Evolutionary conservation across 1,140 invertebrate genomes (phyloP), one percentile per base, ranked within the genome.

Genomic region (Ceratina australensis): DNA sequence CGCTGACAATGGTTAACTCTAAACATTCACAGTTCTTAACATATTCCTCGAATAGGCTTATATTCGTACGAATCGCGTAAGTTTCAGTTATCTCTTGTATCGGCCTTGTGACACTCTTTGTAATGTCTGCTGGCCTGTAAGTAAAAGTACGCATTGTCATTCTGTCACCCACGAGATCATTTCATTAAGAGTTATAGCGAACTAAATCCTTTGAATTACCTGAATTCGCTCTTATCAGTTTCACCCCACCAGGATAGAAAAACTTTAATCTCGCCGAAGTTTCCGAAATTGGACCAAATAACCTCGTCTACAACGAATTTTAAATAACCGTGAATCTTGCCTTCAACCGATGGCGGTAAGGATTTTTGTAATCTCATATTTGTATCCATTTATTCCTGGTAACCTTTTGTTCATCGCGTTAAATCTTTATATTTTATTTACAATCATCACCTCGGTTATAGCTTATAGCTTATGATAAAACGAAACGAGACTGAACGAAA

Each of bases 191-290:
- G n/a, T n/a, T n/a, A n/a, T n/a, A n/a, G n/a, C n/a, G n/a, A n/a
- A n/a, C n/a, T n/a, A n/a, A n/a, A n/a, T n/a, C n/a, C n/a, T n/a
- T n/a, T n/a, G 33, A 8, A 10, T 42, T 80, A 92, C 90, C 89
- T 91, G 72, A 92, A 91, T 64, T 87, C 73, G 60, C 86, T 82
- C 80, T 83, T 88, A 67, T 87, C 81, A 13, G 80, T 78, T 73
- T 92, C 91, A 64, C 91, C 91, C 91, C 91, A 92, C 91, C 91
- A 92, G 65, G 85, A 88, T 52, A 83, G 87, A 3, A 90, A 76
- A 42, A 92, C 86, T 7, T 64, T 88, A 52, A 91, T 86, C 73
- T 89, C 83, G 54, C 86, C 86, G 2, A 87, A 84, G 82, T 24
- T 87, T 81, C 59, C 87, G 71, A n/a, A n/a, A n/a, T 85, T 85